Conservation (phyloP, 2,888 invertebrate species). For the Eubasilissa splendida region DNA sequence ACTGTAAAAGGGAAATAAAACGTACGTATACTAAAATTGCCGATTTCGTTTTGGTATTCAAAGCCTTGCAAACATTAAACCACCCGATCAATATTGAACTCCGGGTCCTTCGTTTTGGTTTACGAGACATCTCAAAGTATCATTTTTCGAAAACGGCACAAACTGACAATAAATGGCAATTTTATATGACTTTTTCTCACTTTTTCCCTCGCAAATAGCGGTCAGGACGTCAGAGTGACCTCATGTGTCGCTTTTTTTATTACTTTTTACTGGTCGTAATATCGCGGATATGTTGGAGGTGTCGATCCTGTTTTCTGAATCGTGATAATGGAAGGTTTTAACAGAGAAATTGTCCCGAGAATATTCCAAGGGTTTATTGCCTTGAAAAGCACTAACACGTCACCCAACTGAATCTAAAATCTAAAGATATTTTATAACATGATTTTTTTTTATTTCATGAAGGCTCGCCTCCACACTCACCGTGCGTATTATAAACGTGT, state of each 20-base stretch:
- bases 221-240: constrained; percentile 16
- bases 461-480: too few relatives aligned
- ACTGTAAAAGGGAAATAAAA: neutral
- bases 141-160: neutral
- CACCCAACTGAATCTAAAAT: too few relatives aligned
- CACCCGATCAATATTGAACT: constrained; percentile 21
- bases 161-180: constrained; percentile 6
- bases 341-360: too few relatives aligned
- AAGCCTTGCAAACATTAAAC: constrained; percentile 29
- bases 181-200: neutral
- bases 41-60: constrained; percentile 31
- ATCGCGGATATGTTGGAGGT: constrained; percentile 11
- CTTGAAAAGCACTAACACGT: too few relatives aligned
- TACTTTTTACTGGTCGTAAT: constrained; percentile 13
- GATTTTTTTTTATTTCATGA: too few relatives aligned
- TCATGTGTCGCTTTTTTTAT: constrained; percentile 20
- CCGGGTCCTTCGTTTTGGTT: constrained; percentile 16
- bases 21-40: constrained; percentile 7
- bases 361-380: neutral
- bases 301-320: constrained; percentile 15
- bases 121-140: neutral
- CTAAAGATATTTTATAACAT: too few relatives aligned
- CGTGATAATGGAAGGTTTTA: too few relatives aligned
- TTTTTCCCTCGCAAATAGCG: neutral
- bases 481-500: too few relatives aligned